A percentile compares a stretch with the other conserved stretches of the same genome.
Conservation (phyloP, 2,888 invertebrate genomes). For the Chorisops tibialis region DNA sequence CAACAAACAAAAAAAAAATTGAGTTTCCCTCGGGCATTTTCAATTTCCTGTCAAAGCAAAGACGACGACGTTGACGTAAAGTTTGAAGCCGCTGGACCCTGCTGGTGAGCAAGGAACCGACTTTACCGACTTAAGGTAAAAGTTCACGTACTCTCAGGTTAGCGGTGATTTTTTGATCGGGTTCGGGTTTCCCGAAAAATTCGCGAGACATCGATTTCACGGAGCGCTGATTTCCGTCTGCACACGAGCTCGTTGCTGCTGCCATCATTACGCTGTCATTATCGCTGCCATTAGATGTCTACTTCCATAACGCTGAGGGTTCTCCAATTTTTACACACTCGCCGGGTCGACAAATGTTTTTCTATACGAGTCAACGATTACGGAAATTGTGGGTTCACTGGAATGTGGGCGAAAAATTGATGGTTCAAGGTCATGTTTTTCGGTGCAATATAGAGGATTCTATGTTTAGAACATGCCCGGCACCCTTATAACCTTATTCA, state of each 20-base stretch:
- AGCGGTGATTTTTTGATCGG: not conserved
- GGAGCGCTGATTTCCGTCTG: conserved; percentile 16
- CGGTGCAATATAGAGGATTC: no score
- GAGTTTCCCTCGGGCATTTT: conserved; percentile 8
- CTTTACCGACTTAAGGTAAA: not conserved
- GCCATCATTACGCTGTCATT: conserved; percentile 31
- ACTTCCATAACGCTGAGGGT: not conserved
- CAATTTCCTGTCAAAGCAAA: conserved; percentile 16
- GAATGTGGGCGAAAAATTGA: not conserved
- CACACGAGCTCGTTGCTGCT: conserved; percentile 10
- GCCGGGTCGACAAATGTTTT: not conserved
- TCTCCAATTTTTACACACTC: not conserved
- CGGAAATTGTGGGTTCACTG: conserved; percentile 5
- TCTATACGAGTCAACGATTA: conserved; percentile 3
- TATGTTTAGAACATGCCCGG: no score
- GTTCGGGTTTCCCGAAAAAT: not conserved
- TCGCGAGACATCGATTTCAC: conserved; percentile 7
- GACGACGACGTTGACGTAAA: conserved; percentile 1
- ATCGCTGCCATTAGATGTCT: conserved; percentile 29
- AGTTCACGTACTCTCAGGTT: not conserved
- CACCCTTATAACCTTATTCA: no score
- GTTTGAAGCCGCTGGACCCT: not conserved
- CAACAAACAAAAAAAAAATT: conserved; percentile 6
- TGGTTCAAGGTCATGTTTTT: conserved; percentile 27
- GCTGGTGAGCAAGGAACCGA: not conserved